Conservation (phyloP, 2,888 invertebrate genomes). For the Scelioninae gen. 2 region DNA sequence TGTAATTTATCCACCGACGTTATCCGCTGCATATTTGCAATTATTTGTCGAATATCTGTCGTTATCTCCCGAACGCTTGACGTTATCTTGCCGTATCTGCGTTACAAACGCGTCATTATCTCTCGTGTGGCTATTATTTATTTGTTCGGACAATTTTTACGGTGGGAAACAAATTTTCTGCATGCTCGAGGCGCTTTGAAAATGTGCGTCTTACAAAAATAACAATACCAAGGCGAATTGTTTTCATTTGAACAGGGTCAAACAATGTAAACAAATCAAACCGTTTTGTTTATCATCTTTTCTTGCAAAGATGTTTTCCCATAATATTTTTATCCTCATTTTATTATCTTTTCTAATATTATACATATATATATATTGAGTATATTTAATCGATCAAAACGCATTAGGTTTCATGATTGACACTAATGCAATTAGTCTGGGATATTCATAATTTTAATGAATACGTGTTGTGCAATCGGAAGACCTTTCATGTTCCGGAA, state of each 20-base stretch:
- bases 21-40: constrained; percentile 29
- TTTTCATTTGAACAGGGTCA: too few species aligned
- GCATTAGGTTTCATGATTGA: constrained; percentile 35
- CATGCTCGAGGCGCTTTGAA: too few species aligned
- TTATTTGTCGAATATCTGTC: constrained; percentile 17
- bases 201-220: too few species aligned
- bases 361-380: too few species aligned
- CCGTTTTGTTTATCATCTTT: too few species aligned
- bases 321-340: too few species aligned
- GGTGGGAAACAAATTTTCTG: neutral
- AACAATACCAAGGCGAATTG: too few species aligned
- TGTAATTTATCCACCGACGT: constrained; percentile 20
- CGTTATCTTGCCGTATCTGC: constrained; percentile 6
- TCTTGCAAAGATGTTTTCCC: too few species aligned
- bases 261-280: too few species aligned
- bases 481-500: constrained; percentile 58
- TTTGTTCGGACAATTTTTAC: neutral
- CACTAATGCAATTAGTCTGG: constrained; percentile 41
- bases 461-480: constrained; percentile 53
- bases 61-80: neutral
- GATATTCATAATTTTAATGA: constrained; percentile 48
- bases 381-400: constrained; percentile 32
- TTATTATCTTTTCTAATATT: too few species aligned
- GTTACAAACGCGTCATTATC: constrained; percentile 11
- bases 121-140: neutral